Base-by-base conservation (phyloP, 2,113 vertebrate genomes). In the Sialia sialis region DNA sequence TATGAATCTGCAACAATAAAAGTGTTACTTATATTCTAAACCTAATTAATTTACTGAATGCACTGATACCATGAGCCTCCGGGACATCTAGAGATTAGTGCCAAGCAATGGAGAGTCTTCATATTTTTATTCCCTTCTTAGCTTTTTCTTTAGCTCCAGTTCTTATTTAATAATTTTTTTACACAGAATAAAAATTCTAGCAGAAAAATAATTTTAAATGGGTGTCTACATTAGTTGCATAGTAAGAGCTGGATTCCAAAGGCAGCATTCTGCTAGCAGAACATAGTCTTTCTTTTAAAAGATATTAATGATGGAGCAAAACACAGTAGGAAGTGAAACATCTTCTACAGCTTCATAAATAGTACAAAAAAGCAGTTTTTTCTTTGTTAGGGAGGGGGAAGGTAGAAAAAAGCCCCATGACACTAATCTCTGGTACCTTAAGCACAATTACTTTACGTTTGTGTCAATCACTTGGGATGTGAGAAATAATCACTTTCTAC, bases 401-500 rank as follows among this genome's bases (percentile, higher is more conserved):
- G 55, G 38, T 49, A 43, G 16, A 12, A 60, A 84, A 54, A 89
- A 66, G 49, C n/a, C 48, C 29, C 62, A 60, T 46, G 21, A 69
- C 64, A 66, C 19, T 74, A 70, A 93, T 84, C 58, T 68, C 78
- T 67, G 39, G 29, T 81, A 84, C 51, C 52, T 89, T 59, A 78
- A 93, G 64, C 64, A 80, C 76, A 95, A 89, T 59, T 90, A 86
- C 52, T 80, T 90, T 67, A 92, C 4, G 19, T 81, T 89, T 86
- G 48, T 78, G 86, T 90, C 95, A 96, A 48, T 95, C 94, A 89
- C 54, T 81, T 78, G 56, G 68, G 63, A 75, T 41, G 27, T 67
- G 80, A 92, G 56, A 93, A 94, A 95, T 77, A 92, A 95, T 84
- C 80, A 60, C 54, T 68, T 89, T 84, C 79, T 55, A 85, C 83